These are phyloP conservation scores for Spea multiplicata DNA, from an alignment of 2,113 vertebrate species.

Conservation along the genomic window DNA sequence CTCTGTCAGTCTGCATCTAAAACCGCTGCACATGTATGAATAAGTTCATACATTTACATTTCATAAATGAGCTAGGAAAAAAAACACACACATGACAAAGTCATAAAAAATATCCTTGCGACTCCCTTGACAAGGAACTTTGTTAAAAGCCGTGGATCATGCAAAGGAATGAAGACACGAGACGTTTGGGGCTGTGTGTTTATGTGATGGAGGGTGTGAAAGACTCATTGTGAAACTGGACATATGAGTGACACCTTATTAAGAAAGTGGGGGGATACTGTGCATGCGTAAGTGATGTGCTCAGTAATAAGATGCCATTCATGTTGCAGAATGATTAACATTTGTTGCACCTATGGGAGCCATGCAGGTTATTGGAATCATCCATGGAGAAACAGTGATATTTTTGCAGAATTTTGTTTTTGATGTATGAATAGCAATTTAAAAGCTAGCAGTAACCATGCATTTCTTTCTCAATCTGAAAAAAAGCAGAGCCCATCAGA, in stretches of 20 bases:
- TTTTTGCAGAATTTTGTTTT: slow-evolving; percentile 9
- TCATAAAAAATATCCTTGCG: slow-evolving; percentile 7
- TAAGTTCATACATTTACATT: slow-evolving; percentile 26
- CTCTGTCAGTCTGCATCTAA: slow-evolving; percentile 15
- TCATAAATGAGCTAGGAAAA: slow-evolving; percentile 5
- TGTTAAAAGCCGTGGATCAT: slow-evolving; percentile 6
- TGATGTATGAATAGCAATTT: slow-evolving; percentile 13
- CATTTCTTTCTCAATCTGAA: neutral
- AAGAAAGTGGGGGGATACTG: slow-evolving; percentile 23
- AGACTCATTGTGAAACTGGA: slow-evolving; percentile 23
- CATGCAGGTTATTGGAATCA: neutral
- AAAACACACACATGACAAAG: slow-evolving; percentile 2
- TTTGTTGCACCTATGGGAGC: neutral
- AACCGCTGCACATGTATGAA: slow-evolving; percentile 18
- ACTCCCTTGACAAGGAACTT: slow-evolving; percentile 12
- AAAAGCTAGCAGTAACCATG: no score
- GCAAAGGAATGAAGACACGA: neutral
- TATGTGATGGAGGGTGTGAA: slow-evolving; percentile 6
- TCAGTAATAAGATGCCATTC: slow-evolving; percentile 35
- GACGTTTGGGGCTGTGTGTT: slow-evolving; percentile 2
- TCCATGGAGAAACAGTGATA: neutral
- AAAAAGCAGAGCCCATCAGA: slow-evolving; percentile 6
- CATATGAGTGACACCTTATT: slow-evolving; percentile 40
- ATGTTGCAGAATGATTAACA: slow-evolving; percentile 9
- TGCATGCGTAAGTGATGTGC: slow-evolving; percentile 29